These are phyloP conservation scores for Astreopora myriophthalma DNA, from an alignment of 64 coral and sea anemone genomes.

Conservation along the genomic window DNA sequence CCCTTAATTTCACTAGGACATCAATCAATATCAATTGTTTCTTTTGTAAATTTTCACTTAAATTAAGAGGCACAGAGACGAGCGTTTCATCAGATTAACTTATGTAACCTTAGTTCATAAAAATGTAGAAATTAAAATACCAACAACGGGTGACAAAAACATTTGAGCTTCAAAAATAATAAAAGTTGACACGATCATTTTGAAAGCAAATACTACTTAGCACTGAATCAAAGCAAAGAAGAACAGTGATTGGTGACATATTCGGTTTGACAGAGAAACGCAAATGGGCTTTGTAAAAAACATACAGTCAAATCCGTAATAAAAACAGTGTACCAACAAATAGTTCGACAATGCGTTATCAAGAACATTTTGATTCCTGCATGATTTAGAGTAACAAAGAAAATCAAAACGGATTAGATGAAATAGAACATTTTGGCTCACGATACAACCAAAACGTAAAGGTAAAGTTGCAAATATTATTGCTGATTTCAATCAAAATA, in stretches of 20 bases:
- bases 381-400: neutral
- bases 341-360: too few species aligned
- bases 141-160: neutral
- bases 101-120: neutral
- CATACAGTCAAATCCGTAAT: neutral
- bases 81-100: neutral
- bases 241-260: neutral
- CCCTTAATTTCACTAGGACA: neutral
- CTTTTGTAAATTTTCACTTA: neutral
- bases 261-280: neutral
- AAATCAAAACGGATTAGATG: neutral
- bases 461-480: neutral
- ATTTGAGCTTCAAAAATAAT: neutral
- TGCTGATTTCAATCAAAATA: neutral
- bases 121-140: neutral
- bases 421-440: neutral
- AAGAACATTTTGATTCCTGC: constrained; percentile 2
- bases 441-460: neutral
- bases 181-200: neutral
- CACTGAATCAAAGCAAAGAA: too few species aligned
- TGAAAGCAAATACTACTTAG: neutral
- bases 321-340: too few species aligned
- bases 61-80: too few species aligned
- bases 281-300: neutral
- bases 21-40: neutral